A percentile compares a stretch with the other conserved stretches of the same genome.
phyloP scores from a whole-genome alignment of 30 jellyfish, hydroid and myxozoan species.

The Catostylus mosaicus region DNA sequence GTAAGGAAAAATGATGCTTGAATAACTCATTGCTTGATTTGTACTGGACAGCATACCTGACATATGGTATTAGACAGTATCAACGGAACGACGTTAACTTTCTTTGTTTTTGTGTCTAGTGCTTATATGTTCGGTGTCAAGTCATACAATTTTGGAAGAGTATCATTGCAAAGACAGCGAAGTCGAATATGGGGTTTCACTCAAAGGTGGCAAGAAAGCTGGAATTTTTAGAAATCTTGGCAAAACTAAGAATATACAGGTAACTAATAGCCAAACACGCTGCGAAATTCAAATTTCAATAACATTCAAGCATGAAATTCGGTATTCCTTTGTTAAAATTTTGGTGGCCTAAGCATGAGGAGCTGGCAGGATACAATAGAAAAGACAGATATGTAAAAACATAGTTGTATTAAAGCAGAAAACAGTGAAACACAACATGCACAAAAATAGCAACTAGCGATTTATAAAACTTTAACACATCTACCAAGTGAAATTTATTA shows the following conservation, averaged over 20 bases:
- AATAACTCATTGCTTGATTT: not conserved
- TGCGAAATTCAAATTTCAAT: too few relatives aligned
- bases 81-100: not conserved
- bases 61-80: not conserved
- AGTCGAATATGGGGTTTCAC: slow-evolving; percentile 81
- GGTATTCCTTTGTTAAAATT: too few relatives aligned
- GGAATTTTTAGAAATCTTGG: slow-evolving; percentile 88
- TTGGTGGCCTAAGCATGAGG: too few relatives aligned
- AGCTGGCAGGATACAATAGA: too few relatives aligned
- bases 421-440: too few relatives aligned
- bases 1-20: too few relatives aligned
- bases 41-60: not conserved
- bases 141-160: slow-evolving; percentile 92
- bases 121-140: slow-evolving; percentile 26
- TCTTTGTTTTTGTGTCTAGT: not conserved
- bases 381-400: too few relatives aligned
- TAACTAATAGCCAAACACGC: not conserved
- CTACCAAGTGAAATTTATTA: too few relatives aligned
- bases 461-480: too few relatives aligned
- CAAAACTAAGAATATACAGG: slow-evolving; percentile 84
- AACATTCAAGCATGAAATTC: too few relatives aligned
- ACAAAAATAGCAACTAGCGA: too few relatives aligned
- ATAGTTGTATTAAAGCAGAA: too few relatives aligned
- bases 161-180: slow-evolving; percentile 85
- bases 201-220: slow-evolving; percentile 94